Evolutionary conservation across 2,888 invertebrate species (phyloP).

Genomic region (Parnassius mnemosyne): DNA sequence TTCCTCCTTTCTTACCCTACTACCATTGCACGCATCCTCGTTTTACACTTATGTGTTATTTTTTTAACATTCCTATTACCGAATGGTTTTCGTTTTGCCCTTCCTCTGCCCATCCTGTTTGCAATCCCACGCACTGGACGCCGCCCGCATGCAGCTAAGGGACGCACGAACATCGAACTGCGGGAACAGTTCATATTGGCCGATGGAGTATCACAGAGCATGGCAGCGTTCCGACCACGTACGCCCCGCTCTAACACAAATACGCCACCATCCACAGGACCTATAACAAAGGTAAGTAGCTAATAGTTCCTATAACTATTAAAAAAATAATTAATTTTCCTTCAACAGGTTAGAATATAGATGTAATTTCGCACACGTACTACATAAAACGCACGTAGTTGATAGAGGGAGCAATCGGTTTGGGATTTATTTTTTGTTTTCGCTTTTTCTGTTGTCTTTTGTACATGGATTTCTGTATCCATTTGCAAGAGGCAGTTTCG

Average conservation of each 20-base stretch:
- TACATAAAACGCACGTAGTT: slow-evolving; percentile 74
- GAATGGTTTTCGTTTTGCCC: slow-evolving; percentile 66
- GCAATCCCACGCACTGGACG: slow-evolving; percentile 72
- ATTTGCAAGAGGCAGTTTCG: slow-evolving; percentile 71
- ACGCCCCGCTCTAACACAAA: slow-evolving; percentile 90
- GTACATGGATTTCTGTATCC: slow-evolving; percentile 70
- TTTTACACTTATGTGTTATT: slow-evolving; percentile 72
- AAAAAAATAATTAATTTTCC: slow-evolving; percentile 42
- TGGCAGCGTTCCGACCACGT: slow-evolving; percentile 99
- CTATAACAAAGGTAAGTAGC: slow-evolving; percentile 95
- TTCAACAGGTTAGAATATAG: slow-evolving; percentile 65
- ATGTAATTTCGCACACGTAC: slow-evolving; percentile 70
- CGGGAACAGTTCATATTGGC: slow-evolving; percentile 99
- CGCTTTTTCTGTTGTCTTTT: slow-evolving; percentile 65
- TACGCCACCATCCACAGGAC: slow-evolving; percentile 87
- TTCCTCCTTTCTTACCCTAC: slow-evolving; percentile 62
- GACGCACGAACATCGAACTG: slow-evolving; percentile 99
- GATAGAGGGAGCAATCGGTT: slow-evolving; percentile 76
- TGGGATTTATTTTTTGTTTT: slow-evolving; percentile 64
- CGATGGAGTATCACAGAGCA: slow-evolving; percentile 98
- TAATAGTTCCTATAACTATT: slow-evolving; percentile 45
- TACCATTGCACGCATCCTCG: slow-evolving; percentile 72
- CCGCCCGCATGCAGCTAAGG: slow-evolving; percentile 93
- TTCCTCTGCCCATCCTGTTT: slow-evolving; percentile 52
- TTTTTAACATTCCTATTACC: slow-evolving; percentile 60